phyloP scores from a whole-genome alignment of 2,888 invertebrate genomes.

The Tanaodytes sp. region DNA sequence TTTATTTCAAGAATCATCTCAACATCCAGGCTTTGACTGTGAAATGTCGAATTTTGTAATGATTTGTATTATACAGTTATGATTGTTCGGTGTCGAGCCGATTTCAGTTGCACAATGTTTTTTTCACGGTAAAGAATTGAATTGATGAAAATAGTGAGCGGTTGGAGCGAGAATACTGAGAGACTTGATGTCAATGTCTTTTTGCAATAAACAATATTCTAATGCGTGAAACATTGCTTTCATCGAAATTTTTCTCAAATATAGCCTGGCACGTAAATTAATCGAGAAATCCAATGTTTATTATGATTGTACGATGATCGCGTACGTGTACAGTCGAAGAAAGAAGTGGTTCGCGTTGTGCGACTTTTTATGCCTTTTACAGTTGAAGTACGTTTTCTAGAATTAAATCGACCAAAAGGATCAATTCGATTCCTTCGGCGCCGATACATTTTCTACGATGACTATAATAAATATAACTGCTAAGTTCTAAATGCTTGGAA shows the following conservation, averaged over 20 bases:
- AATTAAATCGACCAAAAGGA: too few species aligned
- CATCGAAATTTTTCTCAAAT: constrained; percentile 30
- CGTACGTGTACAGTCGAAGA: too few species aligned
- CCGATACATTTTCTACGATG: too few species aligned
- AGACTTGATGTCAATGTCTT: constrained; percentile 32
- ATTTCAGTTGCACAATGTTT: constrained; percentile 38
- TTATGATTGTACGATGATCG: too few species aligned
- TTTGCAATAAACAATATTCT: constrained; percentile 32
- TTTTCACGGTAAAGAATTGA: constrained; percentile 14
- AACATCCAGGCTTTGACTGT: too few species aligned
- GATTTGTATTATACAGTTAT: background rate
- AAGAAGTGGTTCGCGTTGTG: too few species aligned
- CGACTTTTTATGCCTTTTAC: too few species aligned
- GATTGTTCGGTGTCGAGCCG: constrained; percentile 11
- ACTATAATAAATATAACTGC: too few species aligned
- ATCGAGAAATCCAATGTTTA: constrained; percentile 20
- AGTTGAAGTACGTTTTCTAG: too few species aligned
- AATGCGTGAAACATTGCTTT: constrained; percentile 46
- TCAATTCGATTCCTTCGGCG: too few species aligned
- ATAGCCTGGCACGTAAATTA: constrained; percentile 32
- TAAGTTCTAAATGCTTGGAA: too few species aligned
- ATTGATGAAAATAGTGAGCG: constrained; percentile 8
- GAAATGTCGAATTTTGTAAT: constrained; percentile 9
- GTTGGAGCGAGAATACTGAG: constrained; percentile 11
- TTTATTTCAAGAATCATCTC: too few species aligned